These are phyloP conservation scores for Peromyscus aztecus DNA, from an alignment of 2,797 vertebrate genomes.

Conservation along the genomic window DNA sequence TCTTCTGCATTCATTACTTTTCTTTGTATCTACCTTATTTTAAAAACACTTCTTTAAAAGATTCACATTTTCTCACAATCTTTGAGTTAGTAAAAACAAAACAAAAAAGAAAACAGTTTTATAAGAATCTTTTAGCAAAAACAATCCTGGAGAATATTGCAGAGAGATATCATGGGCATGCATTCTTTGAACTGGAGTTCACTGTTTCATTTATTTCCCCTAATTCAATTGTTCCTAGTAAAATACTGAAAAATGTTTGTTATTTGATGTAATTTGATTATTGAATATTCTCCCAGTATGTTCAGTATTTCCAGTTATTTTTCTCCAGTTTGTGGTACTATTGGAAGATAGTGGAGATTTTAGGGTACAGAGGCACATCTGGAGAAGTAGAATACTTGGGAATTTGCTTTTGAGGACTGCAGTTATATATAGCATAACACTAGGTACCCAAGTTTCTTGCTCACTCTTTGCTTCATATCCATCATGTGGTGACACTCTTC, in stretches of 20 bases:
- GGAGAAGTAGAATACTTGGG: not conserved
- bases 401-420: not conserved
- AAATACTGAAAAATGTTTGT: not conserved
- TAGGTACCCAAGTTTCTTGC: not conserved
- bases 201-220: not conserved
- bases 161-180: accelerated
- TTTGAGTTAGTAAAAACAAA: not conserved
- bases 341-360: not conserved
- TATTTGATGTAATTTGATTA: not conserved
- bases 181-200: not conserved
- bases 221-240: not conserved
- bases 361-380: no score
- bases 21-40: not conserved
- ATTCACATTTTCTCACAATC: not conserved
- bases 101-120: not conserved
- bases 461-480: not conserved
- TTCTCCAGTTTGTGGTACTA: not conserved
- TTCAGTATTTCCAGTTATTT: not conserved
- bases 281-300: no score
- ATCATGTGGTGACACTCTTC: not conserved
- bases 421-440: not conserved
- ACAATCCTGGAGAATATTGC: not conserved
- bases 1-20: not conserved
- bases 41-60: not conserved
- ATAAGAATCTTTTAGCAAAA: not conserved